A percentile compares a stretch with the other conserved stretches of the same genome.
Evolutionary conservation across 2,888 invertebrate species (phyloP).

Genomic region (Nomada goodeniana): DNA sequence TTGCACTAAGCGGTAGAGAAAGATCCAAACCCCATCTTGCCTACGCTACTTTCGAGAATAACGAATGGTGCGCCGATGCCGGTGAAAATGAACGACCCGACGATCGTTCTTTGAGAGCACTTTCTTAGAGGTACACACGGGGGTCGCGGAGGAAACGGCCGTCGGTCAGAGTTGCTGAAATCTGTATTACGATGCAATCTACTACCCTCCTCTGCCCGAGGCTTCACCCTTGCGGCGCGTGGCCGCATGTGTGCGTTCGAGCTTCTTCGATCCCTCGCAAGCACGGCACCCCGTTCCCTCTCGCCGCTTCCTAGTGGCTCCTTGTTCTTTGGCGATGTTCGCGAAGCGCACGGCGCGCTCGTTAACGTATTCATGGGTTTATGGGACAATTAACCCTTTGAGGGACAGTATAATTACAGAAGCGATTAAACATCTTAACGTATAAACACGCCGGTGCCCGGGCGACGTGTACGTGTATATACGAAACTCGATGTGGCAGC

Average conservation of each 20-base stretch:
- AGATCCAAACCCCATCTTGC: neutral
- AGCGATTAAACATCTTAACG: slow-evolving; percentile 84
- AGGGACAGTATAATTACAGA: slow-evolving; percentile 84
- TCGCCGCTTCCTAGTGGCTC: slow-evolving; percentile 43
- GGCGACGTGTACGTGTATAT: slow-evolving; percentile 60
- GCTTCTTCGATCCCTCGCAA: slow-evolving; percentile 45
- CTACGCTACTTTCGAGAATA: neutral
- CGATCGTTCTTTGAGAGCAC: neutral
- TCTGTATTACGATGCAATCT: slow-evolving; percentile 28
- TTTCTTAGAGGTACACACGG: neutral
- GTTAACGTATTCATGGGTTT: slow-evolving; percentile 84
- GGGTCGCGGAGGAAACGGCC: slow-evolving; percentile 1
- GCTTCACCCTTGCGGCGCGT: slow-evolving; percentile 2
- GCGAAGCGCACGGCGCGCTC: slow-evolving; percentile 74
- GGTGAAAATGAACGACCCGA: neutral
- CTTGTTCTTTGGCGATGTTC: slow-evolving; percentile 68
- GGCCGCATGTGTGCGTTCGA: slow-evolving; percentile 21
- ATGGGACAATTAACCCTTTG: slow-evolving; percentile 84
- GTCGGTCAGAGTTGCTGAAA: slow-evolving; percentile 26
- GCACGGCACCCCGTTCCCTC: slow-evolving; percentile 13
- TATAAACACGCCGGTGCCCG: slow-evolving; percentile 78
- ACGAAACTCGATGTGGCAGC: slow-evolving; percentile 79
- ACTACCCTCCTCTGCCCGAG: slow-evolving; percentile 17
- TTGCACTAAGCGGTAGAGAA: slow-evolving; percentile 33
- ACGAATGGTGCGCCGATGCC: neutral